Percentiles rank a stretch among this genome's conserved stretches.
Conservation (phyloP, 2,888 invertebrate species). For the Heliconius charithonia region DNA sequence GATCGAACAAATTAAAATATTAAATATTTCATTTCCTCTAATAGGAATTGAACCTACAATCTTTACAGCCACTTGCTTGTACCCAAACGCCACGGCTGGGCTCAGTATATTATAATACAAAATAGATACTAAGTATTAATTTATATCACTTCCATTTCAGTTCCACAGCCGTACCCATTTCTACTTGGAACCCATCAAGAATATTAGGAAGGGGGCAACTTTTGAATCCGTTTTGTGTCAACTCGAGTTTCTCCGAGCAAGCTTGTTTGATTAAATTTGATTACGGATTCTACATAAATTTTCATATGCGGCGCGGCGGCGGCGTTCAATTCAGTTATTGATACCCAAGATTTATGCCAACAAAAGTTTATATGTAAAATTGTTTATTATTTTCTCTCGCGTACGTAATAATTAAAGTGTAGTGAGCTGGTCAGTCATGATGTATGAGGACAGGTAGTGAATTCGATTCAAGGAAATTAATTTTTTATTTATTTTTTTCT, state of each 20-base stretch:
- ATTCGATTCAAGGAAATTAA: too few relatives aligned
- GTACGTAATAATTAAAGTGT: neutral
- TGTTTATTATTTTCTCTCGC: neutral
- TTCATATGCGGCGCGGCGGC: constrained; percentile 38
- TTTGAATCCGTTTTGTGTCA: constrained; percentile 53
- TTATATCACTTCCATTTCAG: neutral
- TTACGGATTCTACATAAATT: constrained; percentile 45
- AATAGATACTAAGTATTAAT: neutral
- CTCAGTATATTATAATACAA: too few relatives aligned
- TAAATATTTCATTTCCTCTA: too few relatives aligned
- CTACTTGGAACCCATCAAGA: constrained; percentile 44
- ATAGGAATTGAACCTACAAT: too few relatives aligned
- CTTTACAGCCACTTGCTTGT: too few relatives aligned
- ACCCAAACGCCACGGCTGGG: too few relatives aligned
- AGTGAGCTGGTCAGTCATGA: neutral
- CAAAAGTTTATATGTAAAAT: constrained; percentile 11
- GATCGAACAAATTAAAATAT: too few relatives aligned
- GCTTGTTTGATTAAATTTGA: constrained; percentile 48
- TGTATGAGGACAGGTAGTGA: too few relatives aligned
- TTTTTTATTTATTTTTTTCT: too few relatives aligned
- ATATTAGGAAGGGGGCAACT: constrained; percentile 51
- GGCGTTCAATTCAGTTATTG: constrained; percentile 39
- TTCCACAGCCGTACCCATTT: constrained; percentile 13
- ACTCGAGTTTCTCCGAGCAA: constrained; percentile 46
- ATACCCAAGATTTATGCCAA: constrained; percentile 20